These are phyloP conservation scores for Potamarius usumacintae DNA, from an alignment of 2,113 vertebrate species.

Conservation along the genomic window DNA sequence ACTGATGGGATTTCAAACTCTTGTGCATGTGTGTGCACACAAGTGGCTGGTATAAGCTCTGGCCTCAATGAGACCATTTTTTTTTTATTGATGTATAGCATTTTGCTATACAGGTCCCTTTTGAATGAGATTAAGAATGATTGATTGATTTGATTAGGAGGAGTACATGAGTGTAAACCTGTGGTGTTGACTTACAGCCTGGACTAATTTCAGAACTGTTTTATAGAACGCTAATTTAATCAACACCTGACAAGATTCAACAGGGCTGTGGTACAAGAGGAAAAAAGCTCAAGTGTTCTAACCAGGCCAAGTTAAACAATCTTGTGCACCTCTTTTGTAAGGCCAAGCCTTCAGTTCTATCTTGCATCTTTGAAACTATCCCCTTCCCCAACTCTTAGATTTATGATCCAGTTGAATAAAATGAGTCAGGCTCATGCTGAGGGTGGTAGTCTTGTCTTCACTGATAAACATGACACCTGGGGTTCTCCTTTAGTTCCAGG, in stretches of 20 bases:
- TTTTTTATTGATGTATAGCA: no score
- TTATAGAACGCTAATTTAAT: neutral
- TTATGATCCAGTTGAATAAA: neutral
- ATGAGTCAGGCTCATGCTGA: neutral
- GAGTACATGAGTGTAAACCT: neutral
- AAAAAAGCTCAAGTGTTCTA: neutral
- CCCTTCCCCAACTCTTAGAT: neutral
- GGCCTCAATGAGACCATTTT: no score
- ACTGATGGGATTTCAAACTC: no score
- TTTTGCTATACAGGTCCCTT: neutral
- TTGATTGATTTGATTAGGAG: no score
- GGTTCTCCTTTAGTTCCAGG: neutral
- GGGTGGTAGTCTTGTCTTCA: neutral
- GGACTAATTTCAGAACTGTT: neutral
- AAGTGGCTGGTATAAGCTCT: no score
- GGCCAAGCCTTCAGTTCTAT: neutral
- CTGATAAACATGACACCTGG: conserved; percentile 9
- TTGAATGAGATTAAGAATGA: neutral
- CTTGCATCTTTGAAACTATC: neutral
- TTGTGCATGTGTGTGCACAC: no score
- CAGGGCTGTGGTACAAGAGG: neutral
- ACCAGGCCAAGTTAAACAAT: neutral
- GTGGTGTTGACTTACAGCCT: neutral
- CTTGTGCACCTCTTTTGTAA: neutral
- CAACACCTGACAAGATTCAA: neutral